Percentiles rank a stretch among this genome's conserved stretches.
These are phyloP conservation scores for Poecile atricapillus DNA, from an alignment of 2,113 vertebrate genomes.

Conservation along the genomic window DNA sequence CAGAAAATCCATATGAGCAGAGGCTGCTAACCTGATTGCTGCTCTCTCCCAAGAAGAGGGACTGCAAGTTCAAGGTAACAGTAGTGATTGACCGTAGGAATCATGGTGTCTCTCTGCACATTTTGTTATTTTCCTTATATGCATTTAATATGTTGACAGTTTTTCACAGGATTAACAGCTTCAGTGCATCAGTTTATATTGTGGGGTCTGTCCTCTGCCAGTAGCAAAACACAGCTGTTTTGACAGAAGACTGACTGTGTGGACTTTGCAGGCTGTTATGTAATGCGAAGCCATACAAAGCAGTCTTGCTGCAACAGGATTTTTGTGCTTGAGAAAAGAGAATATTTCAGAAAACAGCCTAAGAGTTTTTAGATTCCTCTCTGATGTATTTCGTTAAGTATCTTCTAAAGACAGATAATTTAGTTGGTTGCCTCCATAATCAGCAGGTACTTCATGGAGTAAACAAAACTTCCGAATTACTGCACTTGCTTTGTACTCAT, in stretches of 20 bases:
- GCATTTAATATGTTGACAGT: neutral
- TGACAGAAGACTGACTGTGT: neutral
- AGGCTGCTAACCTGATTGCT: neutral
- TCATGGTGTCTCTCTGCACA: accelerated
- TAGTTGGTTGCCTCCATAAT: neutral
- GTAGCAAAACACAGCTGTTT: neutral
- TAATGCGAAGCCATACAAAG: neutral
- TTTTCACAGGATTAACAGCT: neutral
- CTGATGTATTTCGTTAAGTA: neutral
- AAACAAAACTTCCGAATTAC: neutral
- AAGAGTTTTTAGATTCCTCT: neutral
- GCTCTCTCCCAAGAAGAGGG: neutral
- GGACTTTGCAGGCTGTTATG: neutral
- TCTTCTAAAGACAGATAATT: neutral
- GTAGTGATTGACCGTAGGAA: neutral
- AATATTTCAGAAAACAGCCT: neutral
- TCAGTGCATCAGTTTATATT: neutral
- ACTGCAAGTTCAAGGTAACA: neutral
- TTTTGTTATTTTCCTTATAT: neutral
- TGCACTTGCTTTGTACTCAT: neutral
- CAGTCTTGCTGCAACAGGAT: neutral
- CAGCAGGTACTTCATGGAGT: neutral
- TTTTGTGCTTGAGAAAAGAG: neutral
- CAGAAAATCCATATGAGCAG: neutral
- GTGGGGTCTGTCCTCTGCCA: neutral